Evolutionary conservation across 2,113 vertebrate species (phyloP).

Genomic region (Vulpes ferrilata): DNA sequence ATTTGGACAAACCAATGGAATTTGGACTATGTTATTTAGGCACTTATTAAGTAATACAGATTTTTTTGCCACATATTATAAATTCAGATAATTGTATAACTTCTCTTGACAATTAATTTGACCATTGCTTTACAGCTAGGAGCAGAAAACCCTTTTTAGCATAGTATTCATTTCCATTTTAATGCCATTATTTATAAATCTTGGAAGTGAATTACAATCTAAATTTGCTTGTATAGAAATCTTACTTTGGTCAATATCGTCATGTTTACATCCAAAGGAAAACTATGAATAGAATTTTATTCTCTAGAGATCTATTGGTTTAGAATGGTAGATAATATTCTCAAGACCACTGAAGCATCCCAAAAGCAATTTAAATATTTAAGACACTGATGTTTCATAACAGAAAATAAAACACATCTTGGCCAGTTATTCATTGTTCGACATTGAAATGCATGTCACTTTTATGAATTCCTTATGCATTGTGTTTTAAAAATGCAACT

Average conservation of each 20-base stretch:
- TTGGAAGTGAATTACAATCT: slow-evolving; percentile 49
- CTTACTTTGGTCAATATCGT: not conserved
- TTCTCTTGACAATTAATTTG: not conserved
- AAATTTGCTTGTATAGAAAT: not conserved
- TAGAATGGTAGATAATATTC: slow-evolving; percentile 41
- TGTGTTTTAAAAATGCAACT: slow-evolving; percentile 46
- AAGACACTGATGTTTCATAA: slow-evolving; percentile 52
- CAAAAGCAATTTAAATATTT: slow-evolving; percentile 60
- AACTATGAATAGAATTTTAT: slow-evolving; percentile 59
- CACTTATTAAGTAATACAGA: not conserved
- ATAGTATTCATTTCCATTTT: slow-evolving; percentile 38
- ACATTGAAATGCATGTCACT: slow-evolving; percentile 1
- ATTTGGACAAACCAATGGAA: not conserved
- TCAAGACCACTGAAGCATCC: slow-evolving; percentile 5
- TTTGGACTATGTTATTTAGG: slow-evolving; percentile 17
- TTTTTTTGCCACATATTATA: not conserved
- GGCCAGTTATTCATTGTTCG: slow-evolving; percentile 38
- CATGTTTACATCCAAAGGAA: slow-evolving; percentile 62
- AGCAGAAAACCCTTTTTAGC: not conserved
- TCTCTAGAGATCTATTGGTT: slow-evolving; percentile 14
- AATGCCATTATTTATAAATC: slow-evolving; percentile 4
- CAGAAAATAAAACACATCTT: slow-evolving; percentile 44
- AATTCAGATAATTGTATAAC: not conserved
- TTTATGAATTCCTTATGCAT: slow-evolving; percentile 12
- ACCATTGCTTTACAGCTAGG: not conserved